Evolutionary conservation across 2,113 vertebrate genomes (phyloP), one percentile per base, ranked within the genome.

Genomic region (Myotis davidii): DNA sequence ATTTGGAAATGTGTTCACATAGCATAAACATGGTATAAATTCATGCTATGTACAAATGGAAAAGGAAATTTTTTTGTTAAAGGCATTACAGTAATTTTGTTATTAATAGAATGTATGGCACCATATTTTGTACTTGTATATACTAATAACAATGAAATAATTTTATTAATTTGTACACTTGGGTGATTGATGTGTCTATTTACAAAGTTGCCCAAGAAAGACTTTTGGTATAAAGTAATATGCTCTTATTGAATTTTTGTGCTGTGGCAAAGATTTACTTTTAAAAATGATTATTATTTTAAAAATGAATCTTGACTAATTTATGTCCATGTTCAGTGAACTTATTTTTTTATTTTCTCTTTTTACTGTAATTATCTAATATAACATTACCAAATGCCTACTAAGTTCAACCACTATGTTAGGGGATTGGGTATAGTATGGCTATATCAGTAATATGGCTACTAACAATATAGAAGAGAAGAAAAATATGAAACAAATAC

Each of bases 1-100:
- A 88, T 76, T 76, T 95, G 14, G 13, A 6, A 82, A 88, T 92
- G 27, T 86, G 2, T 77, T 97, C 42, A 86, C 48, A 45, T 29
- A 85, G 29, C n/a, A 70, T 85, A 70, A 90, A 78, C 16, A 42
- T 6, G 37, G 14, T 48, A 70, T 87, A 81, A 85, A 79, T 79
- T 88, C 7, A 32, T 42, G 16, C 12, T 70, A 3, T 67, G 50
- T 29, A 50, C 52, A 85, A 85, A 42, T 29, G 25, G 45, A 70
- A 72, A 77, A 93, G 45, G 9, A 0, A 9, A 3, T 48, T 48
- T 48, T 84, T 84, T 93, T 21, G 32, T 16, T 48, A 42, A 84
- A 78, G 54, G 6, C 34, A 70, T 50, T 70, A 93, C 88, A 81
- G 6, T 14, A 72, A 25, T 92, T 92, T 86, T 82, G 18, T 64